Evolutionary conservation across 2,113 vertebrate species (phyloP), one percentile per base, ranked within the genome.

Genomic region (Tiliqua scincoides): DNA sequence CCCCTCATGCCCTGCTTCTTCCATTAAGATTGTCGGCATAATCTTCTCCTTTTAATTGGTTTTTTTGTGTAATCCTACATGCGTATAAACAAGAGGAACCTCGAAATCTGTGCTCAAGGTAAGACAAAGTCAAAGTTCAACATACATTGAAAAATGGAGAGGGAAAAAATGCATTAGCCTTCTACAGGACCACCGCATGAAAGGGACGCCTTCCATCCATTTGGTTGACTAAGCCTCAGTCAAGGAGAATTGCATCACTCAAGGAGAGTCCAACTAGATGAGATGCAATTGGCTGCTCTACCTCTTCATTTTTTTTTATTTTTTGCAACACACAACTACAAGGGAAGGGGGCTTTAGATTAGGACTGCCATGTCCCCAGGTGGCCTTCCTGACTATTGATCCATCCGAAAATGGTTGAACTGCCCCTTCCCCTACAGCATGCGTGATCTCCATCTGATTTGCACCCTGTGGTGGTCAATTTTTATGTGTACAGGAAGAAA

Each of bases 1-100:
- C 43, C 23, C 43, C 67, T 73, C 14, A 12, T 68, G 1, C 76
- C 68, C 59, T 35, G 0, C 77, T 30, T 59, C 52, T 70, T 32
- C 77, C 79, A 89, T 89, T n/a, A 87, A 54, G 78, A 75, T 54
- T 78, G 90, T 59, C 79, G 81, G 75, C 35, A 89, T 85, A 82
- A 72, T 52, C 70, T 75, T 61, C 73, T 23, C 40, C 75, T 79
- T 85, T 79, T 70, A n/a, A 59, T 70, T 52, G 21, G 4, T 54
- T 2, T 54, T 32, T 63, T 81, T 81, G 12, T 70, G 23, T 23
- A 48, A 27, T 52, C 61, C 4, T 37, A 54, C 35, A 67, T 27
- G 10, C 0, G 3, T 48, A 27, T 27, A 52, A 32, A 63, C 30
- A 43, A 72, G 35, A 20, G 27, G 25, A 57, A 62, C n/a, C 4